These are phyloP conservation scores for Anthonomus grandis DNA, from an alignment of 1,140 invertebrate species.

Conservation along the genomic window DNA sequence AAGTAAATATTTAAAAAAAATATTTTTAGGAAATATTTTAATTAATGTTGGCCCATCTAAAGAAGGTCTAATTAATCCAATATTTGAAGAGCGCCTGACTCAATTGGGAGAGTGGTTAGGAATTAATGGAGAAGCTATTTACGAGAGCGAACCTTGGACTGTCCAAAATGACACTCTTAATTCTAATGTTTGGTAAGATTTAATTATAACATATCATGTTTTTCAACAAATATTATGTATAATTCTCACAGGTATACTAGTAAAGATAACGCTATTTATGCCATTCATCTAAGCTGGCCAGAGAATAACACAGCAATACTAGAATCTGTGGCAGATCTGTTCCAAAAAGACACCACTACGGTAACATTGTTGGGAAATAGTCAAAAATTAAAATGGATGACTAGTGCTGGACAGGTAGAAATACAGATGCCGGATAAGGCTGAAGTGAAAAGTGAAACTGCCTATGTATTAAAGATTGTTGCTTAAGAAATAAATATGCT, in stretches of 20 bases:
- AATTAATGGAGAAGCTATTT: slow-evolving; percentile 88
- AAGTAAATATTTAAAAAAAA: background rate
- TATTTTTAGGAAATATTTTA: slow-evolving; percentile 69
- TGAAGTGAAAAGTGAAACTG: slow-evolving; percentile 36
- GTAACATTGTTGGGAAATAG: slow-evolving; percentile 50
- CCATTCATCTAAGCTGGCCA: slow-evolving; percentile 67
- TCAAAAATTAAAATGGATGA: slow-evolving; percentile 21
- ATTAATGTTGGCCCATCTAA: slow-evolving; percentile 90
- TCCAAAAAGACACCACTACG: slow-evolving; percentile 43
- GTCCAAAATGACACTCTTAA: slow-evolving; percentile 79
- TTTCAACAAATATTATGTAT: background rate
- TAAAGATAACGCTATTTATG: slow-evolving; percentile 55
- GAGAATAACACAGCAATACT: slow-evolving; percentile 53
- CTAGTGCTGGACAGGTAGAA: slow-evolving; percentile 22
- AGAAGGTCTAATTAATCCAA: slow-evolving; percentile 81
- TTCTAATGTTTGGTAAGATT: slow-evolving; percentile 64
- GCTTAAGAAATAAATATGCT: too few relatives aligned
- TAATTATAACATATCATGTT: background rate
- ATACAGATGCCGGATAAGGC: slow-evolving; percentile 41
- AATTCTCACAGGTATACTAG: slow-evolving; percentile 53
- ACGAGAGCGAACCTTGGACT: slow-evolving; percentile 71
- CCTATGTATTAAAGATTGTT: slow-evolving; percentile 42
- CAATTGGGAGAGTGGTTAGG: slow-evolving; percentile 74
- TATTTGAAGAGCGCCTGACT: slow-evolving; percentile 84
- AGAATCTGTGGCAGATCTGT: slow-evolving; percentile 44